phyloP scores from a whole-genome alignment of 2,888 invertebrate genomes.

The Plebejus argus region DNA sequence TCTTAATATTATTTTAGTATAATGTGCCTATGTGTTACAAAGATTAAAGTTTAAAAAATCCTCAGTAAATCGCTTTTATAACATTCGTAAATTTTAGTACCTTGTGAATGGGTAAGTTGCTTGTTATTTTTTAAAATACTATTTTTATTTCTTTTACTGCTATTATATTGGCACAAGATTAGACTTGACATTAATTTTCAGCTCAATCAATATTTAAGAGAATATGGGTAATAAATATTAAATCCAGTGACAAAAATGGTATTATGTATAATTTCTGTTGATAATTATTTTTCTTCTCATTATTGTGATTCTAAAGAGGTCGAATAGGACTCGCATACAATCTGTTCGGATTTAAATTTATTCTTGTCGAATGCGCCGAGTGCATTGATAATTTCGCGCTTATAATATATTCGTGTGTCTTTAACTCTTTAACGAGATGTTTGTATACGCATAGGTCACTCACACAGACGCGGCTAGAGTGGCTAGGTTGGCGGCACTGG shows the following conservation, averaged over 20 bases:
- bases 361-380: constrained; percentile 3
- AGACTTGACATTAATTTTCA: not conserved
- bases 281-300: not conserved
- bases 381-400: constrained; percentile 35
- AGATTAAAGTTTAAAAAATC: not conserved
- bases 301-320: not conserved
- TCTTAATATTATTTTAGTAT: constrained; percentile 18
- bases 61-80: not conserved
- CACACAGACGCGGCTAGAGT: constrained; percentile 50
- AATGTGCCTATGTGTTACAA: not conserved
- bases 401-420: constrained; percentile 36
- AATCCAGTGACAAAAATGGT: not conserved
- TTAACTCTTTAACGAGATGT: not conserved
- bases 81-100: not conserved
- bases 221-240: not conserved
- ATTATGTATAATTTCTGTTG: not conserved
- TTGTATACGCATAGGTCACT: constrained; percentile 40
- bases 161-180: not conserved
- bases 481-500: constrained; percentile 59
- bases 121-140: constrained; percentile 2
- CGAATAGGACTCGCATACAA: not conserved
- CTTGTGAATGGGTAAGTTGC: not conserved
- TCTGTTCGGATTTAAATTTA: not conserved
- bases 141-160: not conserved
- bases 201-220: not conserved